Evolutionary conservation across 2,888 invertebrate genomes (phyloP).

Genomic region (Crioceris asparagi): DNA sequence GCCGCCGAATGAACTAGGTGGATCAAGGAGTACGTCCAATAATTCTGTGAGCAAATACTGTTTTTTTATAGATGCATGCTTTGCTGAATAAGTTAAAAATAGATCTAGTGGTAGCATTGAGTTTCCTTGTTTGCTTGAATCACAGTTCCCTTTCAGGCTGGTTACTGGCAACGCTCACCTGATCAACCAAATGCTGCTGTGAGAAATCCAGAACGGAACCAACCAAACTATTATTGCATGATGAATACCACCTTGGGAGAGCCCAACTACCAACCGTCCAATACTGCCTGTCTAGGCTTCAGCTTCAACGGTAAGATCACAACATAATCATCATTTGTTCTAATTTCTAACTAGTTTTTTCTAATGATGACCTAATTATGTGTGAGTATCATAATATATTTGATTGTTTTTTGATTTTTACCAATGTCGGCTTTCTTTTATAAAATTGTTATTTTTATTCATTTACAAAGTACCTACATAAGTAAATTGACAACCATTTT

Average conservation of each 20-base stretch:
- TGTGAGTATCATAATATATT: not conserved
- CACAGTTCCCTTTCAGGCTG: slow-evolving; percentile 21
- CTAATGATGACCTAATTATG: not conserved
- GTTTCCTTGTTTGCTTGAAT: slow-evolving; percentile 8
- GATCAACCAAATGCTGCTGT: slow-evolving; percentile 22
- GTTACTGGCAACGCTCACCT: slow-evolving; percentile 25
- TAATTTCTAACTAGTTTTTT: not conserved
- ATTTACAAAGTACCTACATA: too few relatives aligned
- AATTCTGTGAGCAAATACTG: slow-evolving; percentile 23
- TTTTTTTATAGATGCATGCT: slow-evolving; percentile 11
- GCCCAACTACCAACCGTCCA: slow-evolving; percentile 9
- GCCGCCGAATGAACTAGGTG: slow-evolving; percentile 14
- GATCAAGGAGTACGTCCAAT: slow-evolving; percentile 23
- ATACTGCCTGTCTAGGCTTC: not conserved
- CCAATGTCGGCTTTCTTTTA: too few relatives aligned
- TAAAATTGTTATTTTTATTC: too few relatives aligned
- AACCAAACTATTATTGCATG: slow-evolving; percentile 20
- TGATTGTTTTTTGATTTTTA: too few relatives aligned
- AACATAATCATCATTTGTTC: too few relatives aligned
- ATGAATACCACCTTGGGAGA: slow-evolving; percentile 25
- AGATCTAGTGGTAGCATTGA: slow-evolving; percentile 10
- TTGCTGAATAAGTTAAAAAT: slow-evolving; percentile 18
- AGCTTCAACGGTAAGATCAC: too few relatives aligned
- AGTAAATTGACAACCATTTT: too few relatives aligned
- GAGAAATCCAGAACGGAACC: slow-evolving; percentile 27